phyloP scores from a whole-genome alignment of 1,140 invertebrate genomes.

The Nylanderia fulva region DNA sequence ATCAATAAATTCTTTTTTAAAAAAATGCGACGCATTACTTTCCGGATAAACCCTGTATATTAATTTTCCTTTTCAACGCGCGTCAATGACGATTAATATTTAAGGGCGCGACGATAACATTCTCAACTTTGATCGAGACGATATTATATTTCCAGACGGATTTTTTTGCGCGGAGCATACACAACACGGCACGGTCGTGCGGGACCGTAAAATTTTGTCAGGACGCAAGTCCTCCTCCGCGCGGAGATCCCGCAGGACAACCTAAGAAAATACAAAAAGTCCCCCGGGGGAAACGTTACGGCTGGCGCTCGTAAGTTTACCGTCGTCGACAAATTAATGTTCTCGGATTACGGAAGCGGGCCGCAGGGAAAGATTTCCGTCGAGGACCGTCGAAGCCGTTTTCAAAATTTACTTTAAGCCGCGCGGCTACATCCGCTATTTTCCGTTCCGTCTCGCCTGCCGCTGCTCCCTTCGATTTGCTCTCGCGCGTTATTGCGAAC shows the following conservation, averaged over 20 bases:
- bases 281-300: constrained; percentile 60
- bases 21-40: too few relatives aligned
- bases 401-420: constrained; percentile 73
- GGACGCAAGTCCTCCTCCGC: constrained; percentile 49
- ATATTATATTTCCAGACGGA: constrained; percentile 70
- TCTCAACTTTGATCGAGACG: constrained; percentile 50
- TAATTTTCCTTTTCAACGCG: neutral
- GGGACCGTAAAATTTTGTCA: constrained; percentile 71
- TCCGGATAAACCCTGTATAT: too few relatives aligned
- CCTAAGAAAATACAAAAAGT: constrained; percentile 76
- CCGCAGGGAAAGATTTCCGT: constrained; percentile 74
- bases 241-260: constrained; percentile 63
- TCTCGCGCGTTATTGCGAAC: constrained; percentile 37
- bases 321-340: constrained; percentile 76
- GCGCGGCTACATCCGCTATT: constrained; percentile 43
- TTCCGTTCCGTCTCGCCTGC: constrained; percentile 15
- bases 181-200: neutral
- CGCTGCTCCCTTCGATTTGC: constrained; percentile 30
- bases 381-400: constrained; percentile 61
- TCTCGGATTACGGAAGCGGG: constrained; percentile 74
- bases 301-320: constrained; percentile 70
- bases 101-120: constrained; percentile 14
- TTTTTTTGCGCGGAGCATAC: neutral
- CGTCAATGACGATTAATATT: neutral
- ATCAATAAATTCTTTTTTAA: too few relatives aligned